Base-by-base conservation (phyloP, 1,140 invertebrate genomes). In the Drosophila nannoptera region DNA sequence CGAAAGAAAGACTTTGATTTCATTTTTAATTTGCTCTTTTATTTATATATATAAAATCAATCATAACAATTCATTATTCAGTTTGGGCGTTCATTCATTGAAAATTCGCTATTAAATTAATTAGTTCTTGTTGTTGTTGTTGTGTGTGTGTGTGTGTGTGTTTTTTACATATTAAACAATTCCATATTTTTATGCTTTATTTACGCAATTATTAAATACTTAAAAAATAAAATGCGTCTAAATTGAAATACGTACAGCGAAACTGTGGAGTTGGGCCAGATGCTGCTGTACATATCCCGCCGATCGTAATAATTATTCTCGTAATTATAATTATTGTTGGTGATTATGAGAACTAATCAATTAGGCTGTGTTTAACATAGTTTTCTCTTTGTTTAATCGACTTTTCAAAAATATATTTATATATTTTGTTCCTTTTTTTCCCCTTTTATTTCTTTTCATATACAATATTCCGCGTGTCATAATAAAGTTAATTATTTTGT, bases 161-260 rank as follows among this genome's bases (percentile, higher is more conserved):
- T 12, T 60, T 60, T 59, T 71, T 80, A 74, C 61, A 62, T 74
- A 56, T 69, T 72, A 77, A 82, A 82, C 78, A 78, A 83, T 78
- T 83, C 75, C 64, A 48, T 50, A 69, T 54, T 77, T 60, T 52
- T 75, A 56, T 62, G 54, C 12, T 62, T 63, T 52, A 65, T 65
- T 63, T 81, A 56, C 68, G 75, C 64, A 68, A 69, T 65, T 77
- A 68, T 84, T 78, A 78, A 84, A 84, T 77, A 77, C 76, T 84
- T 84, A 84, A 33, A 78, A 84, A 84, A 84, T 84, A 84, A 84
- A 84, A 84, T 84, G 80, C 80, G 76, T 84, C 73, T 77, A 77
- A 78, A 78, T 77, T 48, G 73, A 84, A 81, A 76, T 83, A 42
- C 38, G 40, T 68, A 63, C 55, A 32, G 52, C 43, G 12, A 43